These are phyloP conservation scores for Argyresthia goedartella DNA, from an alignment of 2,888 invertebrate genomes.

Conservation along the genomic window DNA sequence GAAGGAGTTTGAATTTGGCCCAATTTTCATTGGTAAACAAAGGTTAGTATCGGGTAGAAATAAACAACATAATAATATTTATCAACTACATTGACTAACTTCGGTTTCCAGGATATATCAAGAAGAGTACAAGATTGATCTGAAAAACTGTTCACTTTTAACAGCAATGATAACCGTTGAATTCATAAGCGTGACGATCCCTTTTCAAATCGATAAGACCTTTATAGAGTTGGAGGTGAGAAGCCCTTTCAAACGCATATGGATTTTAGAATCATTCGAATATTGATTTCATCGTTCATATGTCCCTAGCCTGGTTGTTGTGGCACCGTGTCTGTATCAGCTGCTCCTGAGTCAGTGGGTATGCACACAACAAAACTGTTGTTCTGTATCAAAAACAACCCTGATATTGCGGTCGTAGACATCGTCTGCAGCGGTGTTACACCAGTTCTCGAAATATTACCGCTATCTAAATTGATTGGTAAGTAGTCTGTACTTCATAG, in stretches of 20 bases:
- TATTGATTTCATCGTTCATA: too few species aligned
- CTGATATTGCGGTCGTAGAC: slow-evolving; percentile 61
- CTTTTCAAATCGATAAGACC: slow-evolving; percentile 56
- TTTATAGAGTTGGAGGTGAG: slow-evolving; percentile 40
- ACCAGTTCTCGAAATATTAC: slow-evolving; percentile 60
- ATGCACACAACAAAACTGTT: slow-evolving; percentile 34
- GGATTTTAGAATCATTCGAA: too few species aligned
- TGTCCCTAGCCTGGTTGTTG: too few species aligned
- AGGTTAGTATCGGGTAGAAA: slow-evolving; percentile 24
- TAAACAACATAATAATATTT: background rate
- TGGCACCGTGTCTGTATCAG: slow-evolving; percentile 32
- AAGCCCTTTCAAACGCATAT: too few species aligned
- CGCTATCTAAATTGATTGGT: slow-evolving; percentile 50
- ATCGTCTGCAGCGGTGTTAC: slow-evolving; percentile 63
- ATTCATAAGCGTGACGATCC: slow-evolving; percentile 44
- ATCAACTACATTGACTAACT: background rate
- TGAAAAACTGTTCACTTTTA: slow-evolving; percentile 68
- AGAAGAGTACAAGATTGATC: slow-evolving; percentile 53
- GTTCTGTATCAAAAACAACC: slow-evolving; percentile 70
- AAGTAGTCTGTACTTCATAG: slow-evolving; percentile 1
- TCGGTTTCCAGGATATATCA: slow-evolving; percentile 45
- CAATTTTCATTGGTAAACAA: slow-evolving; percentile 46
- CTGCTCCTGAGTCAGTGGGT: slow-evolving; percentile 47
- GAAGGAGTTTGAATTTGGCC: slow-evolving; percentile 56
- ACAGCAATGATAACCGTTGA: slow-evolving; percentile 54